These are phyloP conservation scores for Silurus meridionalis DNA, from an alignment of 2,113 vertebrate species.

Conservation along the genomic window DNA sequence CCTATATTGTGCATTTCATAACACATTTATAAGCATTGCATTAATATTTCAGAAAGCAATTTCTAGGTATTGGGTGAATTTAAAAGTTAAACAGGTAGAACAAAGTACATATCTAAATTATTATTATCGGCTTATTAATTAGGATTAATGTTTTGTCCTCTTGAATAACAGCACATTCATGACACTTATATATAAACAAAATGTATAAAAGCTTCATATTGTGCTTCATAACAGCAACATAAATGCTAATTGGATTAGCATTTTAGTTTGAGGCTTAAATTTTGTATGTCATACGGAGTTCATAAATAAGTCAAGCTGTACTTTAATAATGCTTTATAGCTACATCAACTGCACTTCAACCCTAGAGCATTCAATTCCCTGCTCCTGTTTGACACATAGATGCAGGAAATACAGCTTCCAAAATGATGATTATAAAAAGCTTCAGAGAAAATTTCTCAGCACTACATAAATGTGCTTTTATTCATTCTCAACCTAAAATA, in stretches of 20 bases:
- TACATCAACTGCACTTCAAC: neutral
- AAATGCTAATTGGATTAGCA: neutral
- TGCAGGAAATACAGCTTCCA: neutral
- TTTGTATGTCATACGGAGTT: neutral
- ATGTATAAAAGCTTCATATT: neutral
- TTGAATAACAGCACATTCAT: neutral
- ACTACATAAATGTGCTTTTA: neutral
- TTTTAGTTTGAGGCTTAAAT: neutral
- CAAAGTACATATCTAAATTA: neutral
- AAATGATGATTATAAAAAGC: neutral
- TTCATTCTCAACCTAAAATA: neutral
- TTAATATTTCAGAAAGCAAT: neutral
- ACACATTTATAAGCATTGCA: neutral
- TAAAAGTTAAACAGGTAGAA: neutral
- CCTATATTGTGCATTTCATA: neutral
- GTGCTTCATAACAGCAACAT: neutral
- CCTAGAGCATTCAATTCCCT: neutral
- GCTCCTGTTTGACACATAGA: neutral
- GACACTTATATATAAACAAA: neutral
- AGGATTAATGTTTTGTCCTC: neutral
- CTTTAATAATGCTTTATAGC: neutral
- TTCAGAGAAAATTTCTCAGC: neutral
- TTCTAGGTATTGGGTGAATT: neutral
- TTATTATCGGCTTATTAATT: neutral
- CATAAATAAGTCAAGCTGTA: neutral